phyloP scores from a whole-genome alignment of 2,888 invertebrate genomes.

The Andrena flavipes region DNA sequence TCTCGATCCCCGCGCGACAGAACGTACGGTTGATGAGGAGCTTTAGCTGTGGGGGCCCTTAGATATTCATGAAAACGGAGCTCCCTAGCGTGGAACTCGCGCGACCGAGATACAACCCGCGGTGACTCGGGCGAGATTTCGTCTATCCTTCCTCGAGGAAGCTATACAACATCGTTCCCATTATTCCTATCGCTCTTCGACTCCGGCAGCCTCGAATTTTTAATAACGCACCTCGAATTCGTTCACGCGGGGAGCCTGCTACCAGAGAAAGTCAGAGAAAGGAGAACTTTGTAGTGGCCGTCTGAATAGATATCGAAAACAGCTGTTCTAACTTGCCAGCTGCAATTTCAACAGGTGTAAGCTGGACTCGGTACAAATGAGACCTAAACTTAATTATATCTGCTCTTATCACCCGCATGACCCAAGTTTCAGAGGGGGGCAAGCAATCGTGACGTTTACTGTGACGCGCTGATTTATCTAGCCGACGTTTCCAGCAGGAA shows the following conservation, averaged over 20 bases:
- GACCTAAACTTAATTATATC: too few relatives aligned
- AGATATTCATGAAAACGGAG: conserved; percentile 52
- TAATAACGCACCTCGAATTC: not conserved
- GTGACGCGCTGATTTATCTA: conserved; percentile 4
- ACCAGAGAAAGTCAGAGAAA: too few relatives aligned
- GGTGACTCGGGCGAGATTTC: conserved; percentile 28
- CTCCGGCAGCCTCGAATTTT: not conserved
- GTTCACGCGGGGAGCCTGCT: too few relatives aligned
- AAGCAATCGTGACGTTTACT: not conserved
- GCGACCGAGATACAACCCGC: conserved; percentile 7
- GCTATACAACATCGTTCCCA: not conserved
- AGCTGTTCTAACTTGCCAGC: too few relatives aligned
- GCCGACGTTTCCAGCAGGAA: not conserved
- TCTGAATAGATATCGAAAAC: too few relatives aligned
- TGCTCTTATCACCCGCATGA: too few relatives aligned
- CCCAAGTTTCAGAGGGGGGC: too few relatives aligned
- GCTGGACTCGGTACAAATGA: too few relatives aligned
- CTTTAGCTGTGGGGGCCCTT: conserved; percentile 37
- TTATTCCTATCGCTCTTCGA: not conserved
- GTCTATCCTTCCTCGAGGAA: too few relatives aligned
- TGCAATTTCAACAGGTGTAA: too few relatives aligned
- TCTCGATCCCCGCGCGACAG: conserved; percentile 22
- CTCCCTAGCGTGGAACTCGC: conserved; percentile 9
- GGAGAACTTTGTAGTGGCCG: too few relatives aligned
- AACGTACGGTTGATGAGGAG: conserved; percentile 36